These are phyloP conservation scores for Eugnorisma glareosa DNA, from an alignment of 2,888 invertebrate species.

Conservation along the genomic window DNA sequence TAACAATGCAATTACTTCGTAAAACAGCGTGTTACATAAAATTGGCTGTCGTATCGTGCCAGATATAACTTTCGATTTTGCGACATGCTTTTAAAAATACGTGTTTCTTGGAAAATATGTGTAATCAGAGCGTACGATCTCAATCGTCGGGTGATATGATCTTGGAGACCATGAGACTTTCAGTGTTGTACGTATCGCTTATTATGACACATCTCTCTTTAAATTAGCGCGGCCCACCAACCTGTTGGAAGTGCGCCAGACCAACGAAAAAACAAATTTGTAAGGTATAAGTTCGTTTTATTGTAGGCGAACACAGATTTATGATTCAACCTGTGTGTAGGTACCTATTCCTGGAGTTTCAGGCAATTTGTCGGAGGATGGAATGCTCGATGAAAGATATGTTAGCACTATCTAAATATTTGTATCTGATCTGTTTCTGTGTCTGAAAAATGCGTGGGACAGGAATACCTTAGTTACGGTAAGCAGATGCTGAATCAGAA, in stretches of 20 bases:
- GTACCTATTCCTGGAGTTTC: slow-evolving; percentile 48
- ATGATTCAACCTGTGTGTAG: slow-evolving; percentile 44
- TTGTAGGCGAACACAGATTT: slow-evolving; percentile 61
- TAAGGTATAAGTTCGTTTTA: slow-evolving; percentile 68
- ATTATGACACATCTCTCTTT: slow-evolving; percentile 86
- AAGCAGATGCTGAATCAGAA: slow-evolving; percentile 37
- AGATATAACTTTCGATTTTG: slow-evolving; percentile 42
- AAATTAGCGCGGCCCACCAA: slow-evolving; percentile 85
- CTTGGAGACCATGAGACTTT: slow-evolving; percentile 74
- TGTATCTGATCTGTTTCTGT: slow-evolving; percentile 7
- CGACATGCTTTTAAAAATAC: slow-evolving; percentile 61
- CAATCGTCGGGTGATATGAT: slow-evolving; percentile 72
- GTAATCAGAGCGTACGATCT: slow-evolving; percentile 73
- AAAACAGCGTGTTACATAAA: slow-evolving; percentile 50
- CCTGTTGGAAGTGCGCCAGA: slow-evolving; percentile 84
- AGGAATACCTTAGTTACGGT: slow-evolving; percentile 8
- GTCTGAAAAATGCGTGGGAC: slow-evolving; percentile 25
- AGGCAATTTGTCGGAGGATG: slow-evolving; percentile 28
- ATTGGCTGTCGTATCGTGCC: slow-evolving; percentile 34
- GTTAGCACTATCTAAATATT: slow-evolving; percentile 31
- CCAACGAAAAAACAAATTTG: slow-evolving; percentile 79
- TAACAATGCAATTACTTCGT: slow-evolving; percentile 77
- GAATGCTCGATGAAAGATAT: slow-evolving; percentile 26
- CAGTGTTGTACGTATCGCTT: slow-evolving; percentile 79
- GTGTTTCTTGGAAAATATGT: slow-evolving; percentile 59